A percentile compares a stretch with the other conserved stretches of the same genome.
These are phyloP conservation scores for Pimephales promelas DNA, from an alignment of 2,113 vertebrate genomes.

Conservation along the genomic window DNA sequence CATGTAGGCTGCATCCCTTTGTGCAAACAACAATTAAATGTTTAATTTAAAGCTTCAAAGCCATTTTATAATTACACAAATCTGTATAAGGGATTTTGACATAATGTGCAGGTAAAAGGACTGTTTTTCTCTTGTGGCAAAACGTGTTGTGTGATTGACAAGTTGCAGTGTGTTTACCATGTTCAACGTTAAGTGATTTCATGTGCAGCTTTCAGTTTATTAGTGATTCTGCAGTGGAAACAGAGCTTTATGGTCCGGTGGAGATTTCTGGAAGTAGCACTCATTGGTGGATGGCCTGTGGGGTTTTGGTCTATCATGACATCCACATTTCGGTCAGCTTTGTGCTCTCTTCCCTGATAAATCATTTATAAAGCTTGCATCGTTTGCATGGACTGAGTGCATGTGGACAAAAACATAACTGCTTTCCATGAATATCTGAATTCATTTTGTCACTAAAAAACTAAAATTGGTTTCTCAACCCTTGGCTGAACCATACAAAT, in stretches of 20 bases:
- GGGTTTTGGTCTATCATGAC: conserved; percentile 20
- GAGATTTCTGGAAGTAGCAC: not conserved
- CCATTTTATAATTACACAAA: not conserved
- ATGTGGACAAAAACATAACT: not conserved
- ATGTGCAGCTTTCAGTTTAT: not conserved
- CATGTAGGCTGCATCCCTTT: not conserved
- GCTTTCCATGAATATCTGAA: not conserved
- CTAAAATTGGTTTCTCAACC: not conserved
- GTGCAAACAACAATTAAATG: conserved; percentile 30
- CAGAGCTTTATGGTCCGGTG: not conserved
- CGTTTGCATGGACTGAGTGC: conserved; percentile 17
- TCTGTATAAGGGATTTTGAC: conserved; percentile 15
- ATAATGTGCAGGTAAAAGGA: not conserved
- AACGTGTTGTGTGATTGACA: not conserved
- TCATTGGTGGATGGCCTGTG: not conserved
- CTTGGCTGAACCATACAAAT: not conserved
- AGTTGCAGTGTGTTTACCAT: not conserved
- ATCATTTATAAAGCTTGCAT: conserved; percentile 12
- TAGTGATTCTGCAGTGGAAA: not conserved
- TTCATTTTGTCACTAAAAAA: not conserved
- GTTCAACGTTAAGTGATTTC: not conserved
- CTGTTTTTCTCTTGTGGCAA: conserved; percentile 3
- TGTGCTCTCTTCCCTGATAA: not conserved
- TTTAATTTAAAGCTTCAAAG: conserved; percentile 40
- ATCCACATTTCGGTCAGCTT: not conserved